Base-by-base conservation (phyloP, 2,797 vertebrate species). In the Rhinogobio ventralis region DNA sequence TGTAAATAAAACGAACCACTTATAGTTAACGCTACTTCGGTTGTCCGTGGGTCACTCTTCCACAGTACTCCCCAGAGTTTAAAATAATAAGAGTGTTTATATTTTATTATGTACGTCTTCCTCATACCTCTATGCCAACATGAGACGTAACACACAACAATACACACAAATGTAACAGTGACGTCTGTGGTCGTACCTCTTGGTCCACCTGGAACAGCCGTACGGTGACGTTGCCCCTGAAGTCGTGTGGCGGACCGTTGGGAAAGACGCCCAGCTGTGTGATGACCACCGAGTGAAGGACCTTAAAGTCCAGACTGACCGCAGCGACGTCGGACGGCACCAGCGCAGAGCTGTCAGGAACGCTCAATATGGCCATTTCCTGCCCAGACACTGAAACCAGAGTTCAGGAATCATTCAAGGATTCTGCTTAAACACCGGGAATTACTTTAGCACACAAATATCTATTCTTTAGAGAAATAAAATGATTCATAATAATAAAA, bases 271-370 rank as follows among this genome's bases (percentile, higher is more conserved):
- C 98, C 2, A 99, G 95, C 82, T 95, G 95, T 67, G 97, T 99
- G 86, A 99, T 97, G 76, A 99, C 95, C 81, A 99, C 95, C 0
- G 98, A 96, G 91, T 99, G 96, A 87, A 98, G 96, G 39, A 99
- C 96, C 86, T 96, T 97, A 60, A 99, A 99, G 90, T 97, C 97
- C 92, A 99, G 94, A 39, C 96, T 97, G 86, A 98, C 92, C 17
- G 95, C 90, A 1, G 92, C 92, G 85, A 97, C 96, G 20, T 97
- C 97, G 0, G 96, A 95, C 0, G 93, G 91, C 67, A 89, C 82
- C 23, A 96, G 94, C 60, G 90, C 81, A 1, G 91, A 74, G 0
- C 94, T 92, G 87, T 96, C 96, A 3, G 95, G 89, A 86, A 96
- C 93, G 46, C 77, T 93, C 90, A 99, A 95, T 0, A 97, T 93